phyloP scores from a whole-genome alignment of 2,113 vertebrate genomes.

The Camarhynchus parvulus region DNA sequence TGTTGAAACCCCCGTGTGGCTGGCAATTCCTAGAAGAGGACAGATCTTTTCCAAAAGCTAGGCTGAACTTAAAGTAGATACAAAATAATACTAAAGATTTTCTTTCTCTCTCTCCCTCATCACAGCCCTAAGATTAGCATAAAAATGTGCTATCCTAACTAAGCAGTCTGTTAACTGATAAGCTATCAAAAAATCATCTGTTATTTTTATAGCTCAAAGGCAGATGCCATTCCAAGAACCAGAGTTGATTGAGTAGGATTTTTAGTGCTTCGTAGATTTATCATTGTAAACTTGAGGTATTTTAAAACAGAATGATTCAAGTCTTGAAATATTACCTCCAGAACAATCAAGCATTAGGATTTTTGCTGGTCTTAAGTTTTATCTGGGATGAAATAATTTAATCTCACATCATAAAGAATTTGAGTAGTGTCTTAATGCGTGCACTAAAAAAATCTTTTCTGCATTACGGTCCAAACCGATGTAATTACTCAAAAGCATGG shows the following conservation, averaged over 20 bases:
- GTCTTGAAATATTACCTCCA: constrained; percentile 75
- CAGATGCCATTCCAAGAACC: constrained; percentile 83
- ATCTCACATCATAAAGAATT: constrained; percentile 68
- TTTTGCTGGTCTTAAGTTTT: constrained; percentile 68
- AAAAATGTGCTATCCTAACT: constrained; percentile 85
- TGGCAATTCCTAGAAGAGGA: constrained; percentile 65
- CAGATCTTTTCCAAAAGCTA: constrained; percentile 60
- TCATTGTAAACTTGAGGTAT: constrained; percentile 80
- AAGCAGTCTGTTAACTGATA: constrained; percentile 87
- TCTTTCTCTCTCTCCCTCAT: constrained; percentile 59
- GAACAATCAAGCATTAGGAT: constrained; percentile 73
- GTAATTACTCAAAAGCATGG: constrained; percentile 64
- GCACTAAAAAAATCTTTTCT: constrained; percentile 61
- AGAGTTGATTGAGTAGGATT: constrained; percentile 81
- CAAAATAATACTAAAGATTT: constrained; percentile 63
- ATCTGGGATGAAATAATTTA: constrained; percentile 69
- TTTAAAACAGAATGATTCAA: constrained; percentile 77
- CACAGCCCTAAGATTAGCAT: constrained; percentile 81
- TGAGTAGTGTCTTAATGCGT: constrained; percentile 45
- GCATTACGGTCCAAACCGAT: constrained; percentile 48
- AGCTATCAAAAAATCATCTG: constrained; percentile 88
- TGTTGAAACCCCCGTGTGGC: constrained; percentile 51
- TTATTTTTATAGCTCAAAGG: constrained; percentile 86
- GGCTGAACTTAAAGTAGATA: constrained; percentile 65
- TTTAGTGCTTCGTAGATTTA: constrained; percentile 75